phyloP scores from a whole-genome alignment of 1,140 invertebrate genomes.

The Eumeta japonica region DNA sequence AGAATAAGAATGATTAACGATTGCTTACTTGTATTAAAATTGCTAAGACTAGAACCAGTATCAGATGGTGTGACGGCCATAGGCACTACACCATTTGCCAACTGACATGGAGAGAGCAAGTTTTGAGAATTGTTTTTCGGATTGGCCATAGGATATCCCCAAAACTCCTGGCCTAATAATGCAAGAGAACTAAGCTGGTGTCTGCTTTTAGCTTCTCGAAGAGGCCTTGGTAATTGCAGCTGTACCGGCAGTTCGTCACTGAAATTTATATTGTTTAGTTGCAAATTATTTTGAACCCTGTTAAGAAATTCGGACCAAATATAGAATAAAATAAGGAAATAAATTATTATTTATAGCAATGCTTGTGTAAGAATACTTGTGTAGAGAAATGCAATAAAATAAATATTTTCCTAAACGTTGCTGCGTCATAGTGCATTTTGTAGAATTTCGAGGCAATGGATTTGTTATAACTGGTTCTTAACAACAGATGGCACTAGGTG shows the following conservation, averaged over 20 bases:
- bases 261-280: no score
- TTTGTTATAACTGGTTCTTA: no score
- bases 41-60: slow-evolving; percentile 64
- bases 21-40: slow-evolving; percentile 61
- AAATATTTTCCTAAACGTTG: no score
- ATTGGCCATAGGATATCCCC: slow-evolving; percentile 82
- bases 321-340: neutral
- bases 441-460: no score
- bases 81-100: slow-evolving; percentile 40
- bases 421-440: no score
- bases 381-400: no score
- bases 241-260: slow-evolving; percentile 93
- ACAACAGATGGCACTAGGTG: no score
- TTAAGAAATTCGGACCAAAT: neutral
- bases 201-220: slow-evolving; percentile 82
- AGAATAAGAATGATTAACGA: neutral
- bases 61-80: slow-evolving; percentile 63
- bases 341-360: neutral
- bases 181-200: slow-evolving; percentile 88
- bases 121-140: slow-evolving; percentile 57
- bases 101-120: slow-evolving; percentile 36
- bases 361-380: neutral
- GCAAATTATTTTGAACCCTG: neutral
- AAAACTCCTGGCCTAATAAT: slow-evolving; percentile 89
- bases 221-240: slow-evolving; percentile 78